Evolutionary conservation across 2,888 invertebrate species (phyloP), one percentile per base, ranked within the genome.

Genomic region (Polydesmus complanatus): DNA sequence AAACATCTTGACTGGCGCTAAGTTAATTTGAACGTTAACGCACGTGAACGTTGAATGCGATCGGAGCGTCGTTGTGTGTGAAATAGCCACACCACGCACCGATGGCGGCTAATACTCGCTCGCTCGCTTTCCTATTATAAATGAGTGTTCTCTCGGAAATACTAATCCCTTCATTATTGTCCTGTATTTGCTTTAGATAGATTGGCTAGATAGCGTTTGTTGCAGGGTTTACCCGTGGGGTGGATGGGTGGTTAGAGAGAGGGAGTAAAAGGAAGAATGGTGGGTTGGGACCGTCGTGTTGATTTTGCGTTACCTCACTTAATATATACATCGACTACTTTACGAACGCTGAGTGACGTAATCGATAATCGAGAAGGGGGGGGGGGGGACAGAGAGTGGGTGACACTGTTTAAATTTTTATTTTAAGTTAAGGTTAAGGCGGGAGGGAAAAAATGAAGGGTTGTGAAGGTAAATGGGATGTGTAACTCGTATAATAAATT

Each of bases 161-260:
- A 60, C 62, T 63, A 63, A 63, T 63, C 63, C 63, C 58, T 61
- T 63, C 63, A 63, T 63, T 63, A 63, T 63, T 63, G 61, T 54
- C 55, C 61, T 54, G 61, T 63, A 63, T 63, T 63, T 63, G 63
- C 58, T 63, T 60, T 59, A 63, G 63, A 63, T 63, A 63, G 61
- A 63, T 63, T 63, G 63, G 58, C 37, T 58, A 63, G 63, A 63
- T 63, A 61, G 58, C 3, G 58, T 19, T n/a, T 11, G 25, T 26
- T 47, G 25, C 26, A 26, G 11, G 52, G 25, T 23, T 23, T 23
- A 50, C 2, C 57, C 48, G 48, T 18, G 48, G 11, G 48, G 18
- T 47, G 18, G 48, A 47, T 11, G n/a, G 51, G 22, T 5, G 22
- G 51, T 21, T 51, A 51, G 51, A 14, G 51, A 19, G 51, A 21